Evolutionary conservation across 2,797 vertebrate species (phyloP), one percentile per base, ranked within the genome.

Genomic region (Pseudomugil gertrudae): DNA sequence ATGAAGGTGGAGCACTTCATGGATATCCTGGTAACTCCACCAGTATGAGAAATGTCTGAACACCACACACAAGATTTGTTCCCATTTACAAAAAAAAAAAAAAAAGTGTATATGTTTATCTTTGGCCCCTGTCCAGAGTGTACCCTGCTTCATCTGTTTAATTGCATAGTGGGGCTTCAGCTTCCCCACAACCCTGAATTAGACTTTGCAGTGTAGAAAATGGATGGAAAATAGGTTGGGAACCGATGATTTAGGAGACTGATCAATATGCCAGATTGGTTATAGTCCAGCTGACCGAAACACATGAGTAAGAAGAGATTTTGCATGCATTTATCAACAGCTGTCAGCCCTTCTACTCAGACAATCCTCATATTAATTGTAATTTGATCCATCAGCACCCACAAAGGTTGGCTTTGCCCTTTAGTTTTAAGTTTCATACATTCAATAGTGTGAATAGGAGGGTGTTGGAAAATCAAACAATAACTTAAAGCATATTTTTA

Each of bases 201-300:
- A n/a, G n/a, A n/a, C n/a, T n/a, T n/a, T n/a, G n/a, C n/a, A n/a
- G n/a, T n/a, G n/a, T n/a, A n/a, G 6, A 6, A 6, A 3, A 3
- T 6, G 6, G 6, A 30, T 3, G 29, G 29, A 30, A 30, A 30
- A 30, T 30, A 30, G 3, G 29, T 30, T 30, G 29, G 29, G 6
- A 30, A 30, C 23, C 33, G 59, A 40, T 43, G 61, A 48, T 65
- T 57, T 29, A 38, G 2, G 58, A 27, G 48, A 9, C 56, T 72
- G 47, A 74, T 89, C 81, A 56, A 74, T 81, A 79, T 81, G 67
- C 69, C 11, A 11, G 52, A 57, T 24, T 33, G 61, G 32, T 57
- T 56, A 23, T 1, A 50, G 51, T 11, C 67, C 69, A 69, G 63
- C 57, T 62, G 72, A 86, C 56, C 54, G 43, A 58, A 70, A 48